phyloP scores from a whole-genome alignment of 2,113 vertebrate species.

The Heteronetta atricapilla region DNA sequence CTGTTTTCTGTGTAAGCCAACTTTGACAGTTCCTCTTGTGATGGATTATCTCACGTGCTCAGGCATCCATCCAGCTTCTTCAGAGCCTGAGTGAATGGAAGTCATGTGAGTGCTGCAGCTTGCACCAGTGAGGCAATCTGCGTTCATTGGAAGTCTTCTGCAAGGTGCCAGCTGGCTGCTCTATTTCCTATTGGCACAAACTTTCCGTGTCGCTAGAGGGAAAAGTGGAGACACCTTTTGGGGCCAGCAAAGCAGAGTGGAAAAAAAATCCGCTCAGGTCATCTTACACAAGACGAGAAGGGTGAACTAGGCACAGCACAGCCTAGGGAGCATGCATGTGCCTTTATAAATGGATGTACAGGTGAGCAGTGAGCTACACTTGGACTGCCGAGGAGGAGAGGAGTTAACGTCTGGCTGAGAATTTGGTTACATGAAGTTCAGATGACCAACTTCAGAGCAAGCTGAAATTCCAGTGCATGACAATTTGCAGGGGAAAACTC shows the following conservation, averaged over 20 bases:
- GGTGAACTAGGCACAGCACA: not conserved
- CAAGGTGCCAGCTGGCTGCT: not conserved
- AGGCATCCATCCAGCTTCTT: not conserved
- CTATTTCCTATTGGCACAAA: not conserved
- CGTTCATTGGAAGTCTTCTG: not conserved
- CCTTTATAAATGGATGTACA: not conserved
- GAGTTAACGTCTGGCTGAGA: not conserved
- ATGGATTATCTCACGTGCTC: not conserved
- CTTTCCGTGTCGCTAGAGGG: not conserved
- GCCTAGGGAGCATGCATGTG: not conserved
- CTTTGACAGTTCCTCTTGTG: not conserved
- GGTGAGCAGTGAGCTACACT: not conserved
- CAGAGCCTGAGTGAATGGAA: not conserved
- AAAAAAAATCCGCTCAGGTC: not conserved
- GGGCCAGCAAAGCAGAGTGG: not conserved
- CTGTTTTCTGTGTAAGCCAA: not conserved
- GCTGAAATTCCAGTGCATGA: not conserved
- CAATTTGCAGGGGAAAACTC: not conserved
- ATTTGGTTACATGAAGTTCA: not conserved
- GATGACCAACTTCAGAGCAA: not conserved
- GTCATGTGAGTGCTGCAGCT: not conserved
- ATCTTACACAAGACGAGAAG: not conserved
- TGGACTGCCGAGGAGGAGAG: not conserved
- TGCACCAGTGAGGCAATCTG: not conserved
- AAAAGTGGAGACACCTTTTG: not conserved